Percentiles rank a stretch among this genome's conserved stretches.
Conservation (phyloP, 2,888 invertebrate genomes). For the Luperina testacea region DNA sequence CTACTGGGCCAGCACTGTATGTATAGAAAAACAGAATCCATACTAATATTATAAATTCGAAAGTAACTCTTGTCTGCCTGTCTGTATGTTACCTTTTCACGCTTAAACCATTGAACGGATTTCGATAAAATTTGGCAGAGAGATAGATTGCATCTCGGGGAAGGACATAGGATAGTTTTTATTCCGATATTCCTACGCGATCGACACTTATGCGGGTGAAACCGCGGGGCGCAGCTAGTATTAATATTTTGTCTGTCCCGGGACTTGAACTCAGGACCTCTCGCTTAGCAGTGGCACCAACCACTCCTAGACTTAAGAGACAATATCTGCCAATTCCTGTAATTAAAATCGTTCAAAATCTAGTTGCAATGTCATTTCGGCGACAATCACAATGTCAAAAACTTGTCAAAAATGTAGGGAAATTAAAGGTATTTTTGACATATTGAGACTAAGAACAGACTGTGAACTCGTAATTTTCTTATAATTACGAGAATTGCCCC, state of each 20-base stretch:
- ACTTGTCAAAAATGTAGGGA: neutral
- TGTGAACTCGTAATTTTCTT: neutral
- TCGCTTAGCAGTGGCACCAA: neutral
- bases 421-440: neutral
- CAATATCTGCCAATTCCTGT: neutral
- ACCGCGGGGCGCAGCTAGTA: no score
- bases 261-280: neutral
- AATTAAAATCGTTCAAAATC: neutral
- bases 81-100: no score
- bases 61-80: no score
- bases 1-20: no score
- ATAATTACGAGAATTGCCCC: neutral
- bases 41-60: no score
- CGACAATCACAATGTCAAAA: neutral
- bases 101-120: no score
- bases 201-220: no score
- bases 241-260: neutral
- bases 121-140: no score
- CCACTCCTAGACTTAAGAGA: neutral
- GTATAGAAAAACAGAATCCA: neutral
- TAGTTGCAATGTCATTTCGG: neutral
- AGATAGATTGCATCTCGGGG: no score
- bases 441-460: neutral
- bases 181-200: no score
- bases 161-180: no score